Percentiles rank a stretch among this genome's conserved stretches.
Conservation (phyloP, 2,888 invertebrate species). For the Seira ritae region DNA sequence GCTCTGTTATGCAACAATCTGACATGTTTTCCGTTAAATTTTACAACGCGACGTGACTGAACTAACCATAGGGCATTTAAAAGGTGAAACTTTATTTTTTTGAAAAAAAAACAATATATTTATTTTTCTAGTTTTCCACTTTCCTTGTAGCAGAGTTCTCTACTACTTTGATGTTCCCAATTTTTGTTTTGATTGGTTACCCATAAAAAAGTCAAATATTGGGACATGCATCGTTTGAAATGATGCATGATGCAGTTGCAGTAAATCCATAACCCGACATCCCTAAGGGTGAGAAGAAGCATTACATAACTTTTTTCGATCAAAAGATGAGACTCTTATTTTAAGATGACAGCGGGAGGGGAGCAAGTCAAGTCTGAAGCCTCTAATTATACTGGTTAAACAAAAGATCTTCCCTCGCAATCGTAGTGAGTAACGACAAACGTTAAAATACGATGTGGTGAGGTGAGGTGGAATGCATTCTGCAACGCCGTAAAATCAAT, state of each 20-base stretch:
- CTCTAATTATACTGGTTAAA: constrained; percentile 37
- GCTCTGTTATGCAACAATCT: no score
- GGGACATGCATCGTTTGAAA: constrained; percentile 24
- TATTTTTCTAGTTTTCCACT: no score
- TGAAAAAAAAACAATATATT: background rate
- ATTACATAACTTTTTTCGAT: constrained; percentile 38
- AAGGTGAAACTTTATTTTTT: constrained; percentile 3
- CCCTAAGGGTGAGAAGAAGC: constrained; percentile 2
- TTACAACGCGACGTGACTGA: constrained; percentile 5
- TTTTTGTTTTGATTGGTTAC: constrained; percentile 40
- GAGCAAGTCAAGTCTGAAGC: constrained; percentile 36
- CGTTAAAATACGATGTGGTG: no score
- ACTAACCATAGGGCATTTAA: constrained; percentile 5
- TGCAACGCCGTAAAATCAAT: no score
- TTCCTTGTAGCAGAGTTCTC: no score
- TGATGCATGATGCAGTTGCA: background rate
- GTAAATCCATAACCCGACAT: background rate
- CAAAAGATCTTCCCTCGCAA: no score
- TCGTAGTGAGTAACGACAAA: no score
- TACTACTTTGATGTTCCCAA: constrained; percentile 14
- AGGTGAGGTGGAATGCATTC: no score
- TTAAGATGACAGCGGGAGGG: constrained; percentile 35
- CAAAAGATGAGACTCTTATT: background rate
- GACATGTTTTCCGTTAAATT: no score
- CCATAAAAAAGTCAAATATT: constrained; percentile 53